Percentiles rank a stretch among this genome's conserved stretches.
Conservation (phyloP, 2,888 invertebrate species). For the Muschampia plurimacula region DNA sequence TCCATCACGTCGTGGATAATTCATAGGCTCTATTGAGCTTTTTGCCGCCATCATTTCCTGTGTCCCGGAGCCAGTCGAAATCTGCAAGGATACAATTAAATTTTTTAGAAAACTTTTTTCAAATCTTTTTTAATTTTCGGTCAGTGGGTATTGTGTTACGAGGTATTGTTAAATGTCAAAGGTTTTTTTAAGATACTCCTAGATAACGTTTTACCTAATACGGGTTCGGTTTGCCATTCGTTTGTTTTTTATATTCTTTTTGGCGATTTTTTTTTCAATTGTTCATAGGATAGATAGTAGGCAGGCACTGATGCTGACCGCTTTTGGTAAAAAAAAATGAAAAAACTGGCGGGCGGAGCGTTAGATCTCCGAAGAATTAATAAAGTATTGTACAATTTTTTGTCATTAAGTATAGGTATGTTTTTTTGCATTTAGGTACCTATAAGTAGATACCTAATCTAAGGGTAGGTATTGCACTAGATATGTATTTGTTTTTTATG, state of each 20-base stretch:
- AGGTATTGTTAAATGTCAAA: conserved; percentile 58
- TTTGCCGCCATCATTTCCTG: conserved; percentile 81
- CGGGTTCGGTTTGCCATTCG: conserved; percentile 49
- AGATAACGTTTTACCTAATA: conserved; percentile 58
- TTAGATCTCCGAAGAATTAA: neutral
- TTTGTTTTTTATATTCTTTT: conserved; percentile 54
- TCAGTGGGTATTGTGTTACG: conserved; percentile 78
- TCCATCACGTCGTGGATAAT: conserved; percentile 80
- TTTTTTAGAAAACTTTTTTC: conserved; percentile 65
- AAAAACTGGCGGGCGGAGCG: conserved; percentile 14
- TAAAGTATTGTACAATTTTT: neutral
- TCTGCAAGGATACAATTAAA: conserved; percentile 76
- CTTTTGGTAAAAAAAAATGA: conserved; percentile 41
- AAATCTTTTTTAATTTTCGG: conserved; percentile 63
- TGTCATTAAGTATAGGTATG: neutral
- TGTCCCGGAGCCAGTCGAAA: conserved; percentile 66
- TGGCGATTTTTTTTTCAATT: conserved; percentile 57
- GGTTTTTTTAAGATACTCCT: conserved; percentile 63
- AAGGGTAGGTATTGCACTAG: no score
- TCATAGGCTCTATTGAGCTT: conserved; percentile 74
- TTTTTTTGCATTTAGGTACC: no score
- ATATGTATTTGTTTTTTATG: no score
- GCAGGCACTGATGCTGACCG: conserved; percentile 51
- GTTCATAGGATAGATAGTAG: no score
- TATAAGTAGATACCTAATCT: no score